Conservation (phyloP, 2,113 vertebrate species). For the Pelecanus crispus region DNA sequence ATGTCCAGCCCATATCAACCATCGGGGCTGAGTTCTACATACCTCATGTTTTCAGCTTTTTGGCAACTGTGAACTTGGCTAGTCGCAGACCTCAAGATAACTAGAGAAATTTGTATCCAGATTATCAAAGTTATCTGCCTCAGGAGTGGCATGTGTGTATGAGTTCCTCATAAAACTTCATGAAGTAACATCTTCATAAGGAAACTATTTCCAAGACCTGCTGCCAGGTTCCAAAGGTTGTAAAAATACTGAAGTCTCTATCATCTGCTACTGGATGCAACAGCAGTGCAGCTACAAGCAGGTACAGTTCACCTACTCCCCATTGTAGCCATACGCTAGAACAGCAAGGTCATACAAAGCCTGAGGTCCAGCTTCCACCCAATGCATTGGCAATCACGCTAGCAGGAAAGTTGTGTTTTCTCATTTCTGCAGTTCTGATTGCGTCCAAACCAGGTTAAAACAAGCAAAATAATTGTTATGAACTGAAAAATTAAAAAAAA, state of each 20-base stretch:
- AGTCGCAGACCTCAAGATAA: background rate
- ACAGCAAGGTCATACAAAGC: background rate
- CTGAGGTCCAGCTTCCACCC: background rate
- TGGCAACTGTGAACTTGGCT: background rate
- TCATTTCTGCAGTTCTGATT: background rate
- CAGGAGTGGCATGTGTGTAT: background rate
- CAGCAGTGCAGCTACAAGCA: background rate
- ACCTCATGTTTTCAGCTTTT: background rate
- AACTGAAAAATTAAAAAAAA: background rate
- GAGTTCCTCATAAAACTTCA: background rate
- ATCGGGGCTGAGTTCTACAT: background rate
- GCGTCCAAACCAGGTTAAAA: background rate
- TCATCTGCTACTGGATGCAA: background rate
- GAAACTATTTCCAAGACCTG: background rate
- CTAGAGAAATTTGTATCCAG: background rate
- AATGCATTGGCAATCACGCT: background rate
- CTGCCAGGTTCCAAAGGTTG: background rate
- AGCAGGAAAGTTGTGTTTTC: background rate
- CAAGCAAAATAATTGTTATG: background rate
- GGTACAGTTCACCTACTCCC: rapidly evolving
- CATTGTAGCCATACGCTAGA: background rate
- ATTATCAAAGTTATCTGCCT: background rate
- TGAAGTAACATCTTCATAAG: background rate
- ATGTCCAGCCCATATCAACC: background rate
- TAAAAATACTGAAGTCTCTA: background rate